Evolutionary conservation across 92 coral and sea anemone species (phyloP).

Genomic region (Porites rus): DNA sequence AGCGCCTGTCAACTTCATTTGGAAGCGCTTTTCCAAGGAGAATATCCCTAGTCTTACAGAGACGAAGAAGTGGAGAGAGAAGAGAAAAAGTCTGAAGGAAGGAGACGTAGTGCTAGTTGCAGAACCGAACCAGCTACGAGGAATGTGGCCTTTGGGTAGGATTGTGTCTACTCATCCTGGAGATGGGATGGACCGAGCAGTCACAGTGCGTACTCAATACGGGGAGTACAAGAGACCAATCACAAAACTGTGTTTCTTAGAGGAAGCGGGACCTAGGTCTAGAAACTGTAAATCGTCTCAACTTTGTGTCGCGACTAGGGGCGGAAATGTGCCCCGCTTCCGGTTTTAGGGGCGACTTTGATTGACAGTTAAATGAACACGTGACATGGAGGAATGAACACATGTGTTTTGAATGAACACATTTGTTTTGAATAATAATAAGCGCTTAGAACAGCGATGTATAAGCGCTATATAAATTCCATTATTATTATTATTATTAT

Average conservation of each 20-base stretch:
- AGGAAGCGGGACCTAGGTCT: not conserved
- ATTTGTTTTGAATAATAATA: too few relatives aligned
- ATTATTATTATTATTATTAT: too few relatives aligned
- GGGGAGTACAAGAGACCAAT: slow-evolving; percentile 36
- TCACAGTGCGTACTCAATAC: slow-evolving; percentile 1
- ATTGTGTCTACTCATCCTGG: slow-evolving; percentile 20
- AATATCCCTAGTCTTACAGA: not conserved
- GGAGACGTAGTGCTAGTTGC: slow-evolving; percentile 39
- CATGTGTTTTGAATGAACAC: too few relatives aligned
- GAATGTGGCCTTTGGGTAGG: slow-evolving; percentile 37
- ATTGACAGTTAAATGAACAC: too few relatives aligned
- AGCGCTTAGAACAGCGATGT: too few relatives aligned
- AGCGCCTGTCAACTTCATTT: slow-evolving; percentile 14
- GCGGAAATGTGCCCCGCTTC: not conserved
- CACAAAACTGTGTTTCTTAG: not conserved
- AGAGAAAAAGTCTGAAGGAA: not conserved
- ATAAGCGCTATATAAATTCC: too few relatives aligned
- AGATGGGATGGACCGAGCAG: not conserved
- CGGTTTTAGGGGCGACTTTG: too few relatives aligned
- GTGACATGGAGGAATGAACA: too few relatives aligned
- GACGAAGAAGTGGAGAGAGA: slow-evolving; percentile 16
- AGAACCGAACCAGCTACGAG: slow-evolving; percentile 30
- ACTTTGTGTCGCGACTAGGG: slow-evolving; percentile 11
- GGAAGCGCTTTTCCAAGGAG: slow-evolving; percentile 4
- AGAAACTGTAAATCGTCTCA: not conserved